These are phyloP conservation scores for Cotesia vestalis DNA, from an alignment of 1,140 invertebrate species.

Conservation along the genomic window DNA sequence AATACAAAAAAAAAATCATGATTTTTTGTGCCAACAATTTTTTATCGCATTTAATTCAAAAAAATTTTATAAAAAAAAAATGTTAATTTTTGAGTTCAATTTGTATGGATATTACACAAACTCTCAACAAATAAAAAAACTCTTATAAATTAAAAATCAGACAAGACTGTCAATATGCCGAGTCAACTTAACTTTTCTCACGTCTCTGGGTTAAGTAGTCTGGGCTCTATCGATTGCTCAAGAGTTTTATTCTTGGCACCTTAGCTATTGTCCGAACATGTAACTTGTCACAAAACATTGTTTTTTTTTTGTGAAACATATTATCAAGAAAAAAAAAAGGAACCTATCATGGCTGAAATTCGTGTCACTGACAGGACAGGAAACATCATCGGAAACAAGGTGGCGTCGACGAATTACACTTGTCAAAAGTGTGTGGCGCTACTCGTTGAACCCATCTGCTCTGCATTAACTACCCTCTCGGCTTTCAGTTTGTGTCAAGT, in stretches of 20 bases:
- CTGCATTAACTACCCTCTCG: not conserved
- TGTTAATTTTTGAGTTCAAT: not conserved
- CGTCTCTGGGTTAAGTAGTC: constrained; percentile 35
- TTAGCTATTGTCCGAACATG: constrained; percentile 10
- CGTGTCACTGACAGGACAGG: too few relatives aligned
- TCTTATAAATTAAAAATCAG: not conserved
- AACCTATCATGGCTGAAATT: not conserved
- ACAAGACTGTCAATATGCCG: constrained; percentile 11
- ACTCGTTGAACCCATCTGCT: constrained; percentile 17
- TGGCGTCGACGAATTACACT: constrained; percentile 17
- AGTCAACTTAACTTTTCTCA: constrained; percentile 13
- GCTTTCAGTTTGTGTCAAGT: not conserved
- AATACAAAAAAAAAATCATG: too few relatives aligned
- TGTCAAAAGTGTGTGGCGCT: not conserved
- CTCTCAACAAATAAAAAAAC: not conserved
- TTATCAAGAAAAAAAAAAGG: not conserved
- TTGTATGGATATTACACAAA: not conserved
- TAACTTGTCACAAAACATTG: constrained; percentile 19
- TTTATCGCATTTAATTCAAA: too few relatives aligned
- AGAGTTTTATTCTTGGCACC: constrained; percentile 12
- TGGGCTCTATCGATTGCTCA: constrained; percentile 32
- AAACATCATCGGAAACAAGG: constrained; percentile 17
- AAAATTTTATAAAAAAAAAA: too few relatives aligned
- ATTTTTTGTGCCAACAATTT: too few relatives aligned
- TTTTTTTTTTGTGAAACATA: not conserved